Conservation (phyloP, 2,113 vertebrate species). For the Podocnemis expansa region DNA sequence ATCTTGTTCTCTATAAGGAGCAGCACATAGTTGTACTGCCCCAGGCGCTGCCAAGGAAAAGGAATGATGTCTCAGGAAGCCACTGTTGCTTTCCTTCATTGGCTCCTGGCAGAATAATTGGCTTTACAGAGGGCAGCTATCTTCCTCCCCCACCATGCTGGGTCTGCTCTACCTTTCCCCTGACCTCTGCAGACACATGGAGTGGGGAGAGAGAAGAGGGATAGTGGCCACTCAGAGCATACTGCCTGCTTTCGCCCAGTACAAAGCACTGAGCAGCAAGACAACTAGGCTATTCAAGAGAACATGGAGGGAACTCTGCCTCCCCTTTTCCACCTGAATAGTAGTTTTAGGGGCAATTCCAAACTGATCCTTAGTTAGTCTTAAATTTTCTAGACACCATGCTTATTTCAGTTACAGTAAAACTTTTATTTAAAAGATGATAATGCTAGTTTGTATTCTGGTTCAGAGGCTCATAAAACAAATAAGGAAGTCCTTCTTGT, state of each 20-base stretch:
- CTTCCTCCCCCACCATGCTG: not conserved
- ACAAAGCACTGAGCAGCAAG: not conserved
- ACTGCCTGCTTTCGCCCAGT: not conserved
- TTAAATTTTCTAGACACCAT: not conserved
- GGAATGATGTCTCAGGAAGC: conserved; percentile 6
- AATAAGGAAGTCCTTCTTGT: conserved; percentile 24
- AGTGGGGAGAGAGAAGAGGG: not conserved
- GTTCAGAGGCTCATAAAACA: conserved; percentile 28
- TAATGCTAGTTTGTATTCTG: conserved; percentile 19
- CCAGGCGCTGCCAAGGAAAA: not conserved
- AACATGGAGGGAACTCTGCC: not conserved
- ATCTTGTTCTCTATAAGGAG: conserved; percentile 36
- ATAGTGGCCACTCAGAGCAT: not conserved
- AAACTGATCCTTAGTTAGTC: not conserved
- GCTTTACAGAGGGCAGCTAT: conserved; percentile 37
- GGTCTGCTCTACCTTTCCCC: not conserved
- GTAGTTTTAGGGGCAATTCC: not conserved
- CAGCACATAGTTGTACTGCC: conserved; percentile 14
- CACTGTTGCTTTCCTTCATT: conserved; percentile 16
- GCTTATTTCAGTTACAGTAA: not conserved
- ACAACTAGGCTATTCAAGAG: not conserved
- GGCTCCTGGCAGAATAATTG: not conserved
- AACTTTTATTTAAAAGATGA: conserved; percentile 24
- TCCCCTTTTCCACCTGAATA: not conserved
- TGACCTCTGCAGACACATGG: not conserved